Conservation (phyloP, 2,113 vertebrate genomes). For the Zosterops lateralis region DNA sequence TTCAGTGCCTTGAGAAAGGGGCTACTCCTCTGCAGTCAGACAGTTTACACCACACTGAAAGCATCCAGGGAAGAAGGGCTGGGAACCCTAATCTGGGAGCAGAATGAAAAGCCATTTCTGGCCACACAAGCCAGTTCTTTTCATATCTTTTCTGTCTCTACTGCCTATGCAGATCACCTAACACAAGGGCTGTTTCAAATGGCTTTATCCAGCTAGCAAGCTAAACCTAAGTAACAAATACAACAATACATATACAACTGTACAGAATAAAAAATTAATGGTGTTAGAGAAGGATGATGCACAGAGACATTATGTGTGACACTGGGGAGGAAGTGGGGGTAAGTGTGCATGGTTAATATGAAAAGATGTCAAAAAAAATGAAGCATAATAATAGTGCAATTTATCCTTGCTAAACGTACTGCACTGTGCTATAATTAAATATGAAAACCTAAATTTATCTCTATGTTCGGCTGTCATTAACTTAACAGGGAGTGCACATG, state of each 20-base stretch:
- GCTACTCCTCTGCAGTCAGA: not conserved
- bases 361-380: conserved; percentile 83
- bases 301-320: conserved; percentile 56
- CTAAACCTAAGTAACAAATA: conserved; percentile 53
- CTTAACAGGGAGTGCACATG: conserved; percentile 88
- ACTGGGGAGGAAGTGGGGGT: conserved; percentile 59
- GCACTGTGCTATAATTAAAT: conserved; percentile 93
- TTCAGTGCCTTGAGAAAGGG: not conserved
- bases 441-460: conserved; percentile 96
- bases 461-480: conserved; percentile 91
- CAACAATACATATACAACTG: conserved; percentile 18
- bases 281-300: conserved; percentile 34
- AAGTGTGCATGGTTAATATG: conserved; percentile 78
- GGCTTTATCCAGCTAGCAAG: conserved; percentile 16
- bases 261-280: conserved; percentile 48
- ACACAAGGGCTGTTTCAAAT: not conserved
- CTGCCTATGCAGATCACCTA: not conserved
- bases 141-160: not conserved
- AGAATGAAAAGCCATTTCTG: not conserved
- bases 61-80: not conserved
- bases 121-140: not conserved
- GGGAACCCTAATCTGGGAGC: not conserved
- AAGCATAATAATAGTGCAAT: conserved; percentile 90
- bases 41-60: not conserved
- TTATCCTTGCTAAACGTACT: conserved; percentile 88